Percentiles rank a stretch among this genome's conserved stretches.
These are phyloP conservation scores for Neolamprologus caudopunctatus DNA, from an alignment of 2,113 vertebrate species.

Conservation along the genomic window DNA sequence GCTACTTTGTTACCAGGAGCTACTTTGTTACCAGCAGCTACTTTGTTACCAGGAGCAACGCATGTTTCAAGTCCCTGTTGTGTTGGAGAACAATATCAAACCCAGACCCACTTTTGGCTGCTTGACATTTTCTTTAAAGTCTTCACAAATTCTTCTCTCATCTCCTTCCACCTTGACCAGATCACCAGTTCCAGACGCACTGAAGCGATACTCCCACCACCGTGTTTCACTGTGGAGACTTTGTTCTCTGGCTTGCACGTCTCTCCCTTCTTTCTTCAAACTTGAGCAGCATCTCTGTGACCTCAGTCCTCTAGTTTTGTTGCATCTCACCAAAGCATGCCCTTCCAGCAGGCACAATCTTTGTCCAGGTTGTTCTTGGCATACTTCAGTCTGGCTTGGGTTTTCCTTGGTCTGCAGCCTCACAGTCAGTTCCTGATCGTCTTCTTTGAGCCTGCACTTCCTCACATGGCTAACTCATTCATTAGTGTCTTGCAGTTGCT, in stretches of 20 bases:
- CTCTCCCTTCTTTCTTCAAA: neutral
- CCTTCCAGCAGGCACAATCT: fast-evolving
- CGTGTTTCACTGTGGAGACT: neutral
- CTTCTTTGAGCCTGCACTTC: neutral
- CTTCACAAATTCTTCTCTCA: neutral
- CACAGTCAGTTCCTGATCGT: neutral
- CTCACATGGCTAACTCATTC: neutral
- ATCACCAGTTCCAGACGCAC: neutral
- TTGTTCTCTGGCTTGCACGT: neutral
- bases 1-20: neutral
- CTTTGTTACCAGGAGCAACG: neutral
- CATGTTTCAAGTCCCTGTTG: neutral
- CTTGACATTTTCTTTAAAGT: neutral
- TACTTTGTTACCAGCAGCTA: fast-evolving
- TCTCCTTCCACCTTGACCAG: neutral
- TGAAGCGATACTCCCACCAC: neutral
- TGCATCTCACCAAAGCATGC: neutral
- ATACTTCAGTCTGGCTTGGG: neutral
- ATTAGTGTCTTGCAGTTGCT: neutral
- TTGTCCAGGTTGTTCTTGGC: neutral
- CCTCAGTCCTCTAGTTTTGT: neutral
- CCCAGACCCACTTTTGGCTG: neutral
- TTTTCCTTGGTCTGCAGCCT: neutral
- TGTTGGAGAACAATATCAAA: neutral
- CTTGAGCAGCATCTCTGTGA: neutral